Evolutionary conservation across 2,888 invertebrate species (phyloP), one percentile per base, ranked within the genome.

Genomic region (Apomyelois bistriatella): DNA sequence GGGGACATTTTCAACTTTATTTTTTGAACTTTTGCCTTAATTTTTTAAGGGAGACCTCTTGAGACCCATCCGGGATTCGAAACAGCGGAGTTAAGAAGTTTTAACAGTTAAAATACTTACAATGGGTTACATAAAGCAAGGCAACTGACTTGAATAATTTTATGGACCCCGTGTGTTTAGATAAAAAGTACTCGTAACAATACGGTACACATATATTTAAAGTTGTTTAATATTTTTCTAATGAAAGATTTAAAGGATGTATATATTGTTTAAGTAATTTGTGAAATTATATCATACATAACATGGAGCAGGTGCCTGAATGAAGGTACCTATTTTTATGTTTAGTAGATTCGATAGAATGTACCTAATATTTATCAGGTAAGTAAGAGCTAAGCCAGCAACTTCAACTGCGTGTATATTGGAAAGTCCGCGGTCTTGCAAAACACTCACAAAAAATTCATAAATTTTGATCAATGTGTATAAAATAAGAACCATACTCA

Each of bases 1-100:
- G 79, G 81, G 81, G 82, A 85, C 80, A 80, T 79, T 81, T 36
- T 70, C 69, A 78, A 80, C 79, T 82, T 81, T 79, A 82, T 79
- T 85, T 85, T 85, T 85, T 75, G 69, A 73, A 74, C 66, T 77
- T 78, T 76, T 77, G 79, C 79, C 76, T 87, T 88, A 86, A 89
- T 86, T 90, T 90, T 89, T 90, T 81, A 81, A 70, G 68, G 72
- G 62, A 72, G 75, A 66, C 69, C 90, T 75, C 86, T 30, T 4
- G 89, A 85, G 90, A 85, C 83, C 79, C 75, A 76, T 83, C 76
- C 82, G 70, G 76, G 83, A 88, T 87, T 85, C 80, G 82, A 82
- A 83, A 79, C 76, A 78, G 68, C 67, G 66, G 74, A 81, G 75
- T 83, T 85, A 74, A 68, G 77, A 87, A 85, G 76, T 86, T 82